Evolutionary conservation across 1,140 invertebrate genomes (phyloP), one percentile per base, ranked within the genome.

Genomic region (Scaptomyza graminum): DNA sequence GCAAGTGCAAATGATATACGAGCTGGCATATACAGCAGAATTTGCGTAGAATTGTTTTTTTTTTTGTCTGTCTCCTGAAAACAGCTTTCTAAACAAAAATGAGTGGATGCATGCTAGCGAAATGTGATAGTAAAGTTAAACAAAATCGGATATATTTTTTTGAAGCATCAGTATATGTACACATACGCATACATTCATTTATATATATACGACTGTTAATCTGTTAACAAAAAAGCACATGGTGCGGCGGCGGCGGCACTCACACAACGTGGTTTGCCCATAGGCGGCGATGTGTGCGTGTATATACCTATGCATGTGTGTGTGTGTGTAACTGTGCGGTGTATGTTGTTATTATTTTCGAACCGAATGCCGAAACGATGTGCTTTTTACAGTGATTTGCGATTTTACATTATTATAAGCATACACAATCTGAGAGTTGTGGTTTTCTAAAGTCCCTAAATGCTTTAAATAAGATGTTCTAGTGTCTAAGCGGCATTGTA

Each of bases 31-130:
- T 37, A 52, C 37, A 18, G 31, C 39, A 49, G 39, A 15, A 74
- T 52, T 79, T 47, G 46, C 41, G 39, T 16, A 47, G 49, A 68
- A 13, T 18, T 28, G 47, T 39, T 41, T 68, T 66, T 63, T 51
- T 34, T 59, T 34, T 34, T 8, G 7, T 31, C 39, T 41, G 31
- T 22, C 51, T 50, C 22, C 47, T 52, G 44, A 75, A 85, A 61
- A 43, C 50, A n/a, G 60, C 66, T 85, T 75, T 87, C 64, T 57
- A 85, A 87, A 78, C 78, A 87, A 87, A 78, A 47, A 46, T 16
- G 41, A 34, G 47, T 28, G 37, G 5, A 9, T 41, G 49, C 43
- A 15, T 59, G 51, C 63, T 22, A 31, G 18, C 41, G 77, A 87
- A 82, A 85, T 63, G 74, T 64, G 83, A 81, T 78, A 74, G 74